These are phyloP conservation scores for Pollenia griseotomentosa DNA, from an alignment of 2,888 invertebrate species.

Conservation along the genomic window DNA sequence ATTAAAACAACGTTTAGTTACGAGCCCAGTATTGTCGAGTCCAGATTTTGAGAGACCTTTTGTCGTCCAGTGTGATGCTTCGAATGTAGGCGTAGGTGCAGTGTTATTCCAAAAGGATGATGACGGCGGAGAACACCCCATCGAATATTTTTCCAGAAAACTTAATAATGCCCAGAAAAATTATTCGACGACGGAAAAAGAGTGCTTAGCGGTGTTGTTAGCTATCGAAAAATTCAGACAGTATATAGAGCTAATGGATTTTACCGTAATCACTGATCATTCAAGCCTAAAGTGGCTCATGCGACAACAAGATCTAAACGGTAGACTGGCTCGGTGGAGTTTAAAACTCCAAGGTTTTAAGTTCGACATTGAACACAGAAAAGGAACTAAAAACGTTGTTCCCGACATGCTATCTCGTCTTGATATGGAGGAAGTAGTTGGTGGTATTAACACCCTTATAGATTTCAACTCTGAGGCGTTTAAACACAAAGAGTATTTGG, in stretches of 20 bases:
- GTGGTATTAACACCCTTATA: neutral
- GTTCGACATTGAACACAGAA: constrained; percentile 74
- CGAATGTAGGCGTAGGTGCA: constrained; percentile 40
- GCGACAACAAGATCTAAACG: constrained; percentile 42
- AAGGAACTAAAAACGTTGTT: neutral
- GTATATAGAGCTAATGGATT: constrained; percentile 61
- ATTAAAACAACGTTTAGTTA: neutral
- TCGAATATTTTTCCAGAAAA: constrained; percentile 45
- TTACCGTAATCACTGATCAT: constrained; percentile 51
- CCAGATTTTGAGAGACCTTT: constrained; percentile 20
- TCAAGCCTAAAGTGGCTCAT: constrained; percentile 49
- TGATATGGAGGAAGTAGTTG: neutral
- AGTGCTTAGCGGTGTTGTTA: constrained; percentile 43
- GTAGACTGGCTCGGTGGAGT: constrained; percentile 75
- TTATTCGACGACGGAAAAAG: constrained; percentile 22
- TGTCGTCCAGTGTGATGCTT: constrained; percentile 36
- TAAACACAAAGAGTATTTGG: neutral
- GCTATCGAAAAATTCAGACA: constrained; percentile 54
- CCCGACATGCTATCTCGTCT: constrained; percentile 5
- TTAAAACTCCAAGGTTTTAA: constrained; percentile 74
- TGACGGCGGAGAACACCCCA: constrained; percentile 42
- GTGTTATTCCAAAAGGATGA: constrained; percentile 50
- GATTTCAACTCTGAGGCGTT: neutral
- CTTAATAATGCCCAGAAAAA: constrained; percentile 16
- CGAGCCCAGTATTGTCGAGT: constrained; percentile 1